A percentile compares a stretch with the other conserved stretches of the same genome.
These are phyloP conservation scores for Brachyptera putata DNA, from an alignment of 2,888 invertebrate species.

Conservation along the genomic window DNA sequence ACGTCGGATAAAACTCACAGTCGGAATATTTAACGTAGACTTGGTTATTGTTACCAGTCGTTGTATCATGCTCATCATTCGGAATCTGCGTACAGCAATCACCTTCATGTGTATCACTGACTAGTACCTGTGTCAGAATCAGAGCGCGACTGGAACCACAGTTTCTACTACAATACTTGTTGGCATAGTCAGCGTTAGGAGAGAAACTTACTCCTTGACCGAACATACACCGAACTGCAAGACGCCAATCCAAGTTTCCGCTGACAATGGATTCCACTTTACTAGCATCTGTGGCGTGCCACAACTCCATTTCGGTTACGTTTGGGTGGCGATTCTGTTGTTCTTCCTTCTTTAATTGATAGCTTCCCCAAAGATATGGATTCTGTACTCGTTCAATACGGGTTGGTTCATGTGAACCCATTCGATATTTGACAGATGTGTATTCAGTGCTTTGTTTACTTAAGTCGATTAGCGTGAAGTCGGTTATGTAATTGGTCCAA, in stretches of 20 bases:
- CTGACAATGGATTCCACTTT: slow-evolving; percentile 24
- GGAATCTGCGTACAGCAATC: slow-evolving; percentile 34
- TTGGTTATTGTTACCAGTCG: slow-evolving; percentile 36
- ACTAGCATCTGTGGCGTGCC: slow-evolving; percentile 26
- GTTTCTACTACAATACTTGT: slow-evolving; percentile 21
- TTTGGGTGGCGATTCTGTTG: background rate
- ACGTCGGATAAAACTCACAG: slow-evolving; percentile 43
- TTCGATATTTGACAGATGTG: background rate
- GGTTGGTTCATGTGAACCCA: background rate
- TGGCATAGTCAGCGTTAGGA: slow-evolving; percentile 29
- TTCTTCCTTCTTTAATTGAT: slow-evolving; percentile 30
- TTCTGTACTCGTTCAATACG: background rate
- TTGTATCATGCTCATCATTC: slow-evolving; percentile 39
- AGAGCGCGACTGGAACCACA: slow-evolving; percentile 36
- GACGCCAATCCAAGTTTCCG: slow-evolving; percentile 32
- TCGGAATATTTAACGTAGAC: slow-evolving; percentile 44
- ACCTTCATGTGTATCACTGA: slow-evolving; percentile 34
- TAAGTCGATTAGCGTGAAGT: too few species aligned
- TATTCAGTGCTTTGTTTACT: too few species aligned
- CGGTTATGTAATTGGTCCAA: too few species aligned
- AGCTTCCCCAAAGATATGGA: slow-evolving; percentile 23
- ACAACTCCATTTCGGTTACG: slow-evolving; percentile 24
- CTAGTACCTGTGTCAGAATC: slow-evolving; percentile 40
- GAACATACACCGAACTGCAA: slow-evolving; percentile 25
- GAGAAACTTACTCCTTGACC: slow-evolving; percentile 33